These are phyloP conservation scores for Stratiolaelaps scimitus DNA, from an alignment of 1,140 invertebrate species.

Conservation along the genomic window DNA sequence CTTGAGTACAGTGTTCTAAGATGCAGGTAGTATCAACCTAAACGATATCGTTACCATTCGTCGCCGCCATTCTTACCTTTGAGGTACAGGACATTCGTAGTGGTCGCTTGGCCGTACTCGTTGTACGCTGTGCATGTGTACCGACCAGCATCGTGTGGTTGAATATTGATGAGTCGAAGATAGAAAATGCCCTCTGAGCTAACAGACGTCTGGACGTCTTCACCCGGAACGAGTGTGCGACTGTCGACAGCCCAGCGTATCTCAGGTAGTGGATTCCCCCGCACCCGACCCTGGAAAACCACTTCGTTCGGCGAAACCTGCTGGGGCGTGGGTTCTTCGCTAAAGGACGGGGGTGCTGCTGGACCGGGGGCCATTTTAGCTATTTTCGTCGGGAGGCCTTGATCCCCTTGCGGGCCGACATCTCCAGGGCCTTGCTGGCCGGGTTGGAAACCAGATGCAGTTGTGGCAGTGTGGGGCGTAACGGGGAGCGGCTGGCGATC, in stretches of 20 bases:
- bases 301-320: conserved; percentile 34
- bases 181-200: conserved; percentile 35
- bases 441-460: too few species aligned
- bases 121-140: conserved; percentile 66
- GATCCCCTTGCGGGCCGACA: too few species aligned
- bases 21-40: too few species aligned
- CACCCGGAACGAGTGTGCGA: conserved; percentile 50
- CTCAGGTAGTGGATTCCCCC: conserved; percentile 54
- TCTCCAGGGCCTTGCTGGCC: too few species aligned
- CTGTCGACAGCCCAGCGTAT: conserved; percentile 66
- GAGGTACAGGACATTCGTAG: conserved; percentile 57
- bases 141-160: conserved; percentile 56
- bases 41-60: too few species aligned
- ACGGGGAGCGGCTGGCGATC: conserved; percentile 18
- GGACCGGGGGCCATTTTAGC: neutral
- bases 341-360: neutral
- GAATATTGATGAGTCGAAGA: conserved; percentile 46
- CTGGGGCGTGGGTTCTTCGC: conserved; percentile 52
- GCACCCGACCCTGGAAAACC: conserved; percentile 53
- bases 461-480: conserved; percentile 5
- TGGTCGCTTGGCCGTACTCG: conserved; percentile 59
- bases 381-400: too few species aligned
- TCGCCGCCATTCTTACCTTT: conserved; percentile 41
- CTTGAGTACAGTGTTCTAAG: too few species aligned
- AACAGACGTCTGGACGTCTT: conserved; percentile 47